Base-by-base conservation (phyloP, 2,888 invertebrate genomes). In the Mechanitis messenoides region DNA sequence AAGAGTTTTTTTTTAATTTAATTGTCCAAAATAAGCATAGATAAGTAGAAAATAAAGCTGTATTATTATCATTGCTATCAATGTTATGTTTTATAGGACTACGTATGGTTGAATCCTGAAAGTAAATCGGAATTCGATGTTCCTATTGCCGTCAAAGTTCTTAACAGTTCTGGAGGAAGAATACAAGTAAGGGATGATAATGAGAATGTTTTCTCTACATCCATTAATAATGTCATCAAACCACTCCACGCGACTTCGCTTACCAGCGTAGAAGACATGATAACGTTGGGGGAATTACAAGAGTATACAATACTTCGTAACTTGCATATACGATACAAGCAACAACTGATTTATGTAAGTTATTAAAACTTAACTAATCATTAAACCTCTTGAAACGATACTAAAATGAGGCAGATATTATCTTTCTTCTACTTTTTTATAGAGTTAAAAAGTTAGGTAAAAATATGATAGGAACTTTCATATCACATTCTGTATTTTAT, bases 221-320 rank as follows among this genome's bases (percentile, higher is more conserved):
- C 91, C 2, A 81, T 90, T 0, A 87, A 87, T n/a, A 92, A 93
- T 77, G 91, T 95, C 42, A 76, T 93, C 60, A 94, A 94, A 76
- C 90, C 93, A 3, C 93, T 97, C 91, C 96, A 96, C 77, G 85
- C 93, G 4, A 94, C 96, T 20, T 96, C 96, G 1, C 91, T 94
- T 56, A 89, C 92, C 62, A 95, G 96, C 38, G 97, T 98, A 12
- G 97, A 98, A 77, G 98, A 98, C 80, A 98, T 98, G 98, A 98
- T 98, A 72, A 95, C 95, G 45, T 90, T 98, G 47, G 97, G 97
- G 1, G 98, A 98, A 82, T 91, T 98, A 54, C 97, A 98, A 81
- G 98, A 98, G 79, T 96, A 96, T 74, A 96, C 98, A 2, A 98
- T 98, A 68, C 91, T 98, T 47, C 91, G 97, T 61, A 98, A 98